Percentiles rank a stretch among this genome's conserved stretches.
Evolutionary conservation across 2,888 invertebrate species (phyloP).

Genomic region (Flabesymbios commensalis): DNA sequence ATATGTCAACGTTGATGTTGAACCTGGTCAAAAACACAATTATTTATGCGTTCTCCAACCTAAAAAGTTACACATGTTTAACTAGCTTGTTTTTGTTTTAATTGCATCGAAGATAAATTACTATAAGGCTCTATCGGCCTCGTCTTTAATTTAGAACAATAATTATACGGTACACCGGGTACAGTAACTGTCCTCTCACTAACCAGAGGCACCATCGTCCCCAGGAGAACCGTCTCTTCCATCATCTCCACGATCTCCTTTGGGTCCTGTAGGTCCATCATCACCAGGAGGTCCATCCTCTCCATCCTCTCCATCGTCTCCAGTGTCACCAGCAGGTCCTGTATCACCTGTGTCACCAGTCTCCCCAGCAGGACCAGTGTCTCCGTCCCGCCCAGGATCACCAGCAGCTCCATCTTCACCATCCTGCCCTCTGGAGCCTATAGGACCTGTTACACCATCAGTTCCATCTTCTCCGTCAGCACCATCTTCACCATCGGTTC

Average conservation of each 20-base stretch:
- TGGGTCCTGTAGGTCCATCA: conserved; percentile 14
- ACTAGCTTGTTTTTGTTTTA: no score
- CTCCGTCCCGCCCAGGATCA: conserved; percentile 17
- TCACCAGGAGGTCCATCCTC: conserved; percentile 13
- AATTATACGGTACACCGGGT: no score
- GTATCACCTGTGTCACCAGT: no score
- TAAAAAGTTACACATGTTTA: no score
- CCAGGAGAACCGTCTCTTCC: conserved; percentile 20
- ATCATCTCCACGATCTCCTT: conserved; percentile 1
- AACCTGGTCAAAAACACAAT: no score
- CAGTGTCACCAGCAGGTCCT: conserved; percentile 25
- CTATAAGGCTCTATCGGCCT: conserved; percentile 12
- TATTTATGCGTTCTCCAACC: no score
- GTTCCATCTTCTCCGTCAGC: conserved; percentile 19
- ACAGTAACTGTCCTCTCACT: no score
- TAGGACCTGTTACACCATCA: conserved; percentile 22
- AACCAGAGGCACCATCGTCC: conserved; percentile 15
- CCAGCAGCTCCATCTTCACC: conserved; percentile 17
- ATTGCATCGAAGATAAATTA: no score
- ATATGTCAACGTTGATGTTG: no score
- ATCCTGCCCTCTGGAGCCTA: conserved; percentile 3
- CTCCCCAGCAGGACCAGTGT: conserved; percentile 14
- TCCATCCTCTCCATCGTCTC: conserved; percentile 27
- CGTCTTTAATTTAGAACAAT: no score
- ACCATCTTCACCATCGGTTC: conserved; percentile 13